These are phyloP conservation scores for Trichonephila clavata DNA, from an alignment of 1,140 invertebrate species.

Conservation along the genomic window DNA sequence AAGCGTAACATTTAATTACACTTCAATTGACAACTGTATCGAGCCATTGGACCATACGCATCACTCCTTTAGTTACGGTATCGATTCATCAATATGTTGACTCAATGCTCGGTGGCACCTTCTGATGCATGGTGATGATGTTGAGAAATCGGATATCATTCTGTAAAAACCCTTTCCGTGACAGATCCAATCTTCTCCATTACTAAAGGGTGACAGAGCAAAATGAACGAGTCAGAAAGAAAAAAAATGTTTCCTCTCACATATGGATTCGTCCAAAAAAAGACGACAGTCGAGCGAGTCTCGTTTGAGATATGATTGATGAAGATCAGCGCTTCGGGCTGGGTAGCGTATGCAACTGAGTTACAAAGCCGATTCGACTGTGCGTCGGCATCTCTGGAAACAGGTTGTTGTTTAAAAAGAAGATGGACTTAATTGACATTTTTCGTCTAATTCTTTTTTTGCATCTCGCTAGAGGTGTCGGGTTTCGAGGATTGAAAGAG, in stretches of 20 bases:
- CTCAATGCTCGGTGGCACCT: background rate
- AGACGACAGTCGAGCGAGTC: background rate
- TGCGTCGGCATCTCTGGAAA: background rate
- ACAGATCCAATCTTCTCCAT: background rate
- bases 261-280: background rate
- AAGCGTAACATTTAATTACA: background rate
- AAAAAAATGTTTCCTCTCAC: background rate
- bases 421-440: background rate
- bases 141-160: background rate
- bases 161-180: background rate
- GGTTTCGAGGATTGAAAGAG: background rate
- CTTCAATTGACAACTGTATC: background rate
- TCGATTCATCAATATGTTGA: slow-evolving; percentile 9
- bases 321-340: background rate
- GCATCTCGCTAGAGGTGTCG: background rate
- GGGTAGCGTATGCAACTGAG: background rate
- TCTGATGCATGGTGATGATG: background rate
- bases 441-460: background rate
- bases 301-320: background rate
- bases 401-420: slow-evolving; percentile 1
- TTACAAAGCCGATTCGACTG: background rate
- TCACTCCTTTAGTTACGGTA: background rate
- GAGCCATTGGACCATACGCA: background rate
- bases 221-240: background rate
- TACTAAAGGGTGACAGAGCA: background rate